phyloP scores from a whole-genome alignment of 92 coral and sea anemone genomes.

The Phenganax stokvisi region DNA sequence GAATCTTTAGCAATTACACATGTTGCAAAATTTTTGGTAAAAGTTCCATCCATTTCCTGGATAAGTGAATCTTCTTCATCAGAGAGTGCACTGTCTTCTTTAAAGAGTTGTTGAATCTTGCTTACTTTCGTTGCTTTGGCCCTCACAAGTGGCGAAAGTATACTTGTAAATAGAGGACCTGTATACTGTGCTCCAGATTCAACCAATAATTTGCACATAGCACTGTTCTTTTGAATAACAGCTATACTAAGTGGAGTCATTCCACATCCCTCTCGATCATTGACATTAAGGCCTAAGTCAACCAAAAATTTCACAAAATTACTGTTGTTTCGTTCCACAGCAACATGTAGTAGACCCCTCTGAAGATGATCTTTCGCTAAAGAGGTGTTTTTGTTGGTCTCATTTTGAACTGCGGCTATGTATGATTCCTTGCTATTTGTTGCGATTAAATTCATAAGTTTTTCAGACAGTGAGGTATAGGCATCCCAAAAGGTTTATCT shows the following conservation, averaged over 20 bases:
- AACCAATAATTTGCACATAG: slow-evolving; percentile 29
- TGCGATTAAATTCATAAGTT: slow-evolving; percentile 11
- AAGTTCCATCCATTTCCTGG: slow-evolving; percentile 24
- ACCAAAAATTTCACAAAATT: slow-evolving; percentile 39
- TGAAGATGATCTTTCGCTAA: slow-evolving; percentile 33
- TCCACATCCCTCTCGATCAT: slow-evolving; percentile 47
- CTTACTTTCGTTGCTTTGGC: slow-evolving; percentile 16
- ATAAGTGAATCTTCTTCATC: slow-evolving; percentile 36
- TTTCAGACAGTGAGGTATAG: slow-evolving; percentile 16
- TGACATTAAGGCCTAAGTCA: slow-evolving; percentile 42
- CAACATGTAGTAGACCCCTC: slow-evolving; percentile 46
- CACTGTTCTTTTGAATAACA: slow-evolving; percentile 28
- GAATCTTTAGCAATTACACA: not conserved
- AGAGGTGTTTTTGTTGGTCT: not conserved
- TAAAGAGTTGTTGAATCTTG: slow-evolving; percentile 11
- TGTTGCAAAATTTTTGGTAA: slow-evolving; percentile 1
- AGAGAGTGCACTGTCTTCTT: slow-evolving; percentile 28
- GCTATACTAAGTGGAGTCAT: slow-evolving; percentile 45
- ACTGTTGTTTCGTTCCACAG: slow-evolving; percentile 36
- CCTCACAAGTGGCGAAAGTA: slow-evolving; percentile 36
- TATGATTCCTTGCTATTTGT: slow-evolving; percentile 45
- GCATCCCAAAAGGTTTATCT: slow-evolving; percentile 48
- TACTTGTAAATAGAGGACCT: slow-evolving; percentile 32
- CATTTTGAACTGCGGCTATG: slow-evolving; percentile 19
- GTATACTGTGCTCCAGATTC: slow-evolving; percentile 39